These are phyloP conservation scores for Vesta saturnalis DNA, from an alignment of 2,888 invertebrate genomes.

Conservation along the genomic window DNA sequence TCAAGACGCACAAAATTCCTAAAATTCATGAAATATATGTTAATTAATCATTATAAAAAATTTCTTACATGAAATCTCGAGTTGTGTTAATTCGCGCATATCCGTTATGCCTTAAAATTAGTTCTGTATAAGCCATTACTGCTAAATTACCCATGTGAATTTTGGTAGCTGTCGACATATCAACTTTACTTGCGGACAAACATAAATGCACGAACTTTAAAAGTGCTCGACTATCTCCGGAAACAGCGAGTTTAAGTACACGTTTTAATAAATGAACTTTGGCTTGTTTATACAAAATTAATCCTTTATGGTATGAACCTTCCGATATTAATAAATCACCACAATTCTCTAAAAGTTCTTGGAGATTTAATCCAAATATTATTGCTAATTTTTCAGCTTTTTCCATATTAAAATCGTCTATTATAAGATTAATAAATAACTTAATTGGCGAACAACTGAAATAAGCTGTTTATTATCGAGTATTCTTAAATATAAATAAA, in stretches of 20 bases:
- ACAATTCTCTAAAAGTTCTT: conserved; percentile 77
- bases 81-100: conserved; percentile 56
- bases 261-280: conserved; percentile 66
- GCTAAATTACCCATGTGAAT: conserved; percentile 74
- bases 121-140: conserved; percentile 72
- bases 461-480: conserved; percentile 19
- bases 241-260: conserved; percentile 70
- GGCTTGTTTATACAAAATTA: conserved; percentile 79
- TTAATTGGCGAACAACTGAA: conserved; percentile 61
- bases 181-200: conserved; percentile 65
- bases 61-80: conserved; percentile 66
- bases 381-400: conserved; percentile 68
- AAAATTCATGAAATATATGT: too few species aligned
- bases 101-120: conserved; percentile 61
- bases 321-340: conserved; percentile 83
- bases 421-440: conserved; percentile 68
- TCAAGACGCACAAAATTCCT: conserved; percentile 70
- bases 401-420: conserved; percentile 65
- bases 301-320: conserved; percentile 79
- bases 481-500: conserved; percentile 23
- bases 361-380: conserved; percentile 71
- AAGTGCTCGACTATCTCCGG: conserved; percentile 70
- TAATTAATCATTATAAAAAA: not conserved
- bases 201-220: conserved; percentile 69
- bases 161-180: conserved; percentile 69